Base-by-base conservation (phyloP, 2,797 vertebrate genomes). In the Mormyrus proboscirostris region DNA sequence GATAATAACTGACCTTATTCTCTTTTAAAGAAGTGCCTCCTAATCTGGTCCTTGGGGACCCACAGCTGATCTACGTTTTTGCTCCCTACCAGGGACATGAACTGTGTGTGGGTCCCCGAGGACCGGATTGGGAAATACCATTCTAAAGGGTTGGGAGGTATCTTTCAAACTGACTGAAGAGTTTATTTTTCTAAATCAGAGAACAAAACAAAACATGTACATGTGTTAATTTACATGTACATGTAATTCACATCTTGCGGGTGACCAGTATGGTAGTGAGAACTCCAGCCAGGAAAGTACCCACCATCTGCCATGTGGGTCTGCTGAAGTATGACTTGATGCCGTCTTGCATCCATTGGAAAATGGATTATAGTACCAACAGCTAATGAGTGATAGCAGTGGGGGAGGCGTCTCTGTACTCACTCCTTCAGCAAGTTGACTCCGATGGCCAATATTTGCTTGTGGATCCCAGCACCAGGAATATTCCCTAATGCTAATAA, bases 401-500 rank as follows among this genome's bases (percentile, higher is more conserved):
- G 6, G 87, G 22, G 10, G 8, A 82, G 25, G 33, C 9, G 29
- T 10, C 76, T 86, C 9, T 50, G 51, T 90, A 94, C 96, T 95
- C 88, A 96, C 96, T 96, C 95, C 88, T 94, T 94, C 83, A 96
- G 92, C 90, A 96, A 93, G 25, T 90, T 88, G 29, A 91, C 2
- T 91, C 96, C 96, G 3, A 96, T 89, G 90, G 95, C 94, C 88
- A 96, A n/a, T 33, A 96, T 92, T 51, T 94, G 92, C 6, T 96
- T 95, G 88, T 33, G 29, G 29, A 29, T 29, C 29, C 29, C 29
- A 29, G 29, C 29, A 29, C 29, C 29, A 29, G 29, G 29, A 29
- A 29, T 29, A 29, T 29, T 29, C 29, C 29, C 29, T 29, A 29
- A 29, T 29, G 29, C 29, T 29, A 29, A 29, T 29, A 29, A 29